phyloP scores from a whole-genome alignment of 2,888 invertebrate species.

The Chrysotoxum bicinctum region DNA sequence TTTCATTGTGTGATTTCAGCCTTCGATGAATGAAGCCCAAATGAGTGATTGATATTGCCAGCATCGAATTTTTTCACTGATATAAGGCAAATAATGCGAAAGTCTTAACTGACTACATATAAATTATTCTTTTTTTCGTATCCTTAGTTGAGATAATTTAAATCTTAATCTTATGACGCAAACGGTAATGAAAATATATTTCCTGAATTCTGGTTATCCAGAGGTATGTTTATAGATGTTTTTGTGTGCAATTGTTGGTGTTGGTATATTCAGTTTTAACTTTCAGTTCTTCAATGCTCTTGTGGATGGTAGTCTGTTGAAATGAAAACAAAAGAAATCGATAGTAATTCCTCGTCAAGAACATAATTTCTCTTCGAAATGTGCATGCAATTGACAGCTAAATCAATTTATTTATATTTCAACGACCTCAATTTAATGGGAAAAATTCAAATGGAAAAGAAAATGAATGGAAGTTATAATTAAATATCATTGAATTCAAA shows the following conservation, averaged over 20 bases:
- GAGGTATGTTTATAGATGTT: slow-evolving; percentile 4
- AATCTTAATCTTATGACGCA: slow-evolving; percentile 9
- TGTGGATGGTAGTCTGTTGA: neutral
- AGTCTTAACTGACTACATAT: slow-evolving; percentile 31
- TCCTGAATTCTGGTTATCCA: neutral
- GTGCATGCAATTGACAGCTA: slow-evolving; percentile 40
- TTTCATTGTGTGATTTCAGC: neutral
- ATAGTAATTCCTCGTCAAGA: slow-evolving; percentile 10
- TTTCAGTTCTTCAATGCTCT: neutral
- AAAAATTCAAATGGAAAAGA: slow-evolving; percentile 10
- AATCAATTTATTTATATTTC: slow-evolving; percentile 33
- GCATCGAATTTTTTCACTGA: neutral
- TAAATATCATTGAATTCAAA: slow-evolving; percentile 20
- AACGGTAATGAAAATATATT: neutral
- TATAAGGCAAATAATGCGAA: slow-evolving; percentile 17
- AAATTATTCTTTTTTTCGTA: slow-evolving; percentile 12
- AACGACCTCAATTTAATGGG: slow-evolving; percentile 1
- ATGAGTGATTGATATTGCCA: slow-evolving; percentile 27
- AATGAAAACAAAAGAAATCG: slow-evolving; percentile 17
- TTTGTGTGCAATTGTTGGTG: neutral
- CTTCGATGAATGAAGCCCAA: neutral
- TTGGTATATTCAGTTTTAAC: neutral
- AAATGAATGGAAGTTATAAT: slow-evolving; percentile 29
- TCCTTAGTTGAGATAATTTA: slow-evolving; percentile 1
- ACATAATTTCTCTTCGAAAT: slow-evolving; percentile 17